phyloP scores from a whole-genome alignment of 2,113 vertebrate genomes.

The Macrotis lagotis region DNA sequence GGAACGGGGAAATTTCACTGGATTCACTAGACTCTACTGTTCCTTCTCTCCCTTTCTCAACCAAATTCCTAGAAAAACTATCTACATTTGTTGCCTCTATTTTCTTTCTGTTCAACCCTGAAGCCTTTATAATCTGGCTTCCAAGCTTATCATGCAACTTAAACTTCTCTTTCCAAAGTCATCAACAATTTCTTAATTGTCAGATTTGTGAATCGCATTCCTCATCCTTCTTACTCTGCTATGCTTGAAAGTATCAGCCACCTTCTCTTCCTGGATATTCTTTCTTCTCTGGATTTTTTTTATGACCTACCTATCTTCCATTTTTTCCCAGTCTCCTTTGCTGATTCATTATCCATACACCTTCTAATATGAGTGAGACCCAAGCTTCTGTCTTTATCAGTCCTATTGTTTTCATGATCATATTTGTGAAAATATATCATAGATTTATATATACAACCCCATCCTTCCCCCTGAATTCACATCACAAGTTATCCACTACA shows the following conservation, averaged over 20 bases:
- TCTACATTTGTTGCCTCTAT: not conserved
- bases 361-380: not conserved
- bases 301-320: not conserved
- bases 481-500: not conserved
- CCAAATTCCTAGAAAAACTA: not conserved
- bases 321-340: not conserved
- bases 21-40: not conserved
- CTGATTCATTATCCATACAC: not conserved
- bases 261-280: not conserved
- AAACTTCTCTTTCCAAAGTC: not conserved
- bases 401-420: not conserved
- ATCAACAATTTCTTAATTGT: not conserved
- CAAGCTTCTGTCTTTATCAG: not conserved
- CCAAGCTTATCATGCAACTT: not conserved
- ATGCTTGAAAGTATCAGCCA: not conserved
- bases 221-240: not conserved
- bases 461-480: not conserved
- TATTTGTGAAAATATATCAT: not conserved
- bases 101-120: not conserved
- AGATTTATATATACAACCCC: not conserved
- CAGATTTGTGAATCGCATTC: not conserved
- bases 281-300: not conserved
- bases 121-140: not conserved
- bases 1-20: no score
- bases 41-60: not conserved